Evolutionary conservation across 2,888 invertebrate genomes (phyloP), one percentile per base, ranked within the genome.

Genomic region (Bugula neritina): DNA sequence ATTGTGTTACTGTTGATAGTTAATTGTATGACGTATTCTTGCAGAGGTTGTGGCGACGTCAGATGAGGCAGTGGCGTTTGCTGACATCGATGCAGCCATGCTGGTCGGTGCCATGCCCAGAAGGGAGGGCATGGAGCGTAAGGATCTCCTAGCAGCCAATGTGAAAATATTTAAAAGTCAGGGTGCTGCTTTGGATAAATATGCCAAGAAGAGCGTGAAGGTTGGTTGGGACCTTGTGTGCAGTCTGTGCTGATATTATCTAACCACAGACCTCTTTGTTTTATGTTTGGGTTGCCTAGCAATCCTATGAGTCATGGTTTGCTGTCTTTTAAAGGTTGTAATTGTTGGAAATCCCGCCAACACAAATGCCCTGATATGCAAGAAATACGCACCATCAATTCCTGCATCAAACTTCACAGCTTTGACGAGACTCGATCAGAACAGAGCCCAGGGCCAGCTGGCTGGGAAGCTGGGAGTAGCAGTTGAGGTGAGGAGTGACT

Each of bases 261-360:
- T n/a, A n/a, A n/a, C n/a, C n/a, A n/a, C n/a, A n/a, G n/a, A n/a
- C n/a, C n/a, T n/a, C n/a, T n/a, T n/a, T n/a, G n/a, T n/a, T n/a
- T n/a, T n/a, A n/a, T n/a, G n/a, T n/a, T n/a, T n/a, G n/a, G n/a
- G n/a, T n/a, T n/a, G n/a, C n/a, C n/a, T n/a, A n/a, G n/a, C n/a
- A n/a, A n/a, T n/a, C n/a, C n/a, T n/a, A n/a, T n/a, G n/a, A n/a
- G n/a, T n/a, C n/a, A n/a, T n/a, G n/a, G n/a, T n/a, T n/a, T n/a
- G n/a, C n/a, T n/a, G n/a, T n/a, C n/a, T n/a, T n/a, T n/a, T n/a
- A n/a, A n/a, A 86, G 86, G 83, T 88, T 25, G 87, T 99, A 63
- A 98, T 99, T 54, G 99, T 99, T 77, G 99, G 99, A 57, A 99
- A 99, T 85, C 99, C 99, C 71, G 99, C 99, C 25, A 99, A 99